Conservation (phyloP, 2,888 invertebrate species). For the Stenurella melanura region DNA sequence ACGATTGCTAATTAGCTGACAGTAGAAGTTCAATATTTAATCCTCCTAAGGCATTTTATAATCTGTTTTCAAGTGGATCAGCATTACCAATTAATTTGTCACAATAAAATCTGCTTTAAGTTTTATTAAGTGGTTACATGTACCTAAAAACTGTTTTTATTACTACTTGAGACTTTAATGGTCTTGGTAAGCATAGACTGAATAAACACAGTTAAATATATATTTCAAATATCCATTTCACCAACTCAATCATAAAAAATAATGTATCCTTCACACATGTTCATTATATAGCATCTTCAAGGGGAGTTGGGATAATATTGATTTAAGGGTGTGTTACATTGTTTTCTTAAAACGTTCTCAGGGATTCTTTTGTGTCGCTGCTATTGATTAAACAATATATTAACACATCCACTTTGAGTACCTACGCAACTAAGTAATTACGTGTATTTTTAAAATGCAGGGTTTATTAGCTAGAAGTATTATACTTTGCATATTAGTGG, state of each 20-base stretch:
- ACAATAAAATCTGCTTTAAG: conserved; percentile 4
- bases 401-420: not conserved
- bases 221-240: conserved; percentile 15
- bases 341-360: conserved; percentile 35
- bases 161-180: conserved; percentile 1
- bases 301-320: conserved; percentile 39
- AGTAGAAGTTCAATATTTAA: not conserved
- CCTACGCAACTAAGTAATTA: not conserved
- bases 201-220: conserved; percentile 17
- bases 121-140: conserved; percentile 18
- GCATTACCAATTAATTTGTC: conserved; percentile 22
- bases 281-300: conserved; percentile 5
- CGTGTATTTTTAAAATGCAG: too few species aligned
- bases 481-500: not conserved
- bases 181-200: conserved; percentile 8
- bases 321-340: conserved; percentile 26
- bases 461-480: not conserved
- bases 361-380: not conserved
- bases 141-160: conserved; percentile 11
- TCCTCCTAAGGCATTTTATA: not conserved
- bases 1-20: not conserved
- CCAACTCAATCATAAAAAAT: conserved; percentile 20
- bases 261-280: conserved; percentile 29
- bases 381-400: not conserved
- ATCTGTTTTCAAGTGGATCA: conserved; percentile 2